A percentile compares a stretch with the other conserved stretches of the same genome.
phyloP scores from a whole-genome alignment of 2,113 vertebrate species.

The Guaruba guarouba region DNA sequence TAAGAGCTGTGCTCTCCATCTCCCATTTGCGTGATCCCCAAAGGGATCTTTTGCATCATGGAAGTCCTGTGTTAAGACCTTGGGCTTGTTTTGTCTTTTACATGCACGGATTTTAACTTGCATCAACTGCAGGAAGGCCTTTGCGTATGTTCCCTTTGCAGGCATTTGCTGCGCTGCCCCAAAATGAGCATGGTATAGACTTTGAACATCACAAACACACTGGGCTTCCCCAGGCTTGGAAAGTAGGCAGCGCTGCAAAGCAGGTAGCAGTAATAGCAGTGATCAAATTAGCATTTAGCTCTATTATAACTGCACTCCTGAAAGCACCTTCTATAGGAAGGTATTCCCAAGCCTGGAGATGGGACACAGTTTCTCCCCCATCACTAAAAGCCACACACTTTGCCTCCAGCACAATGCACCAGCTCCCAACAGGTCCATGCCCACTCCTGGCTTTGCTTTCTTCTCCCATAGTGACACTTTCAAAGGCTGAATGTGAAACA shows the following conservation, averaged over 20 bases:
- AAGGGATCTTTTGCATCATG: neutral
- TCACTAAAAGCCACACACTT: neutral
- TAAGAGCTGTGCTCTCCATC: neutral
- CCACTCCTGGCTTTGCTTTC: neutral
- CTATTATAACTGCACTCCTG: neutral
- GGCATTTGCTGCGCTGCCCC: neutral
- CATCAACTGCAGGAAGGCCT: neutral
- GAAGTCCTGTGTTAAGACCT: neutral
- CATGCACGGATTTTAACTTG: neutral
- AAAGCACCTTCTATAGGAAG: neutral
- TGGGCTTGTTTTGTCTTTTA: neutral
- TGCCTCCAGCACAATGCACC: no score
- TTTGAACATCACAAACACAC: neutral
- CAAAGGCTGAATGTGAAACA: neutral
- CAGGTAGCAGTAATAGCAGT: neutral
- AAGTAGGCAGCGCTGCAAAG: neutral
- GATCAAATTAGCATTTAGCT: neutral
- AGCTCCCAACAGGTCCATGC: fast-evolving
- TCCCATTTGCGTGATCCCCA: no score
- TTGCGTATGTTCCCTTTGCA: neutral
- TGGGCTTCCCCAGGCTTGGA: neutral
- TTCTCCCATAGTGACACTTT: neutral
- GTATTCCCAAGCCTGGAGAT: neutral
- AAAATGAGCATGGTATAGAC: neutral
- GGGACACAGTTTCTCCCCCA: no score